Conservation (phyloP, 2,888 invertebrate species). For the Axea sp. region DNA sequence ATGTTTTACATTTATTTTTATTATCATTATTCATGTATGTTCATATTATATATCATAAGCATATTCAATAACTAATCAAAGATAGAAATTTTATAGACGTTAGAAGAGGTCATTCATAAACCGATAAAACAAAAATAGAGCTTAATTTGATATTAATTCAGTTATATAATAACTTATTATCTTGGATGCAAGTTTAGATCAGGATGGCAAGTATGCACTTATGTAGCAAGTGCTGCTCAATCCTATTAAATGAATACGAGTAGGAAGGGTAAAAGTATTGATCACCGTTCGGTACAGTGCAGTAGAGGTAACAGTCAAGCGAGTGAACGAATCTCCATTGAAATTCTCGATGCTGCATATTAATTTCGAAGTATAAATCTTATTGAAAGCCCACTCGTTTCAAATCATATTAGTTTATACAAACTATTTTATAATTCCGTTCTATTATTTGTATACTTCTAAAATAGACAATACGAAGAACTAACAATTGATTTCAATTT, state of each 20-base stretch:
- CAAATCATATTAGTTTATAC: slow-evolving; percentile 15
- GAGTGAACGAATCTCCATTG: slow-evolving; percentile 59
- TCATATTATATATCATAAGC: too few species aligned
- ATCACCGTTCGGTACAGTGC: slow-evolving; percentile 56
- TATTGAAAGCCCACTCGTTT: slow-evolving; percentile 21
- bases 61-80: too few species aligned
- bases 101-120: too few species aligned
- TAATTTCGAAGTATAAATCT: slow-evolving; percentile 59
- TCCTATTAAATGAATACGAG: slow-evolving; percentile 54
- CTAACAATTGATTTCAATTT: slow-evolving; percentile 2
- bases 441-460: slow-evolving; percentile 6
- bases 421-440: slow-evolving; percentile 17
- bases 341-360: slow-evolving; percentile 62
- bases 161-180: slow-evolving; percentile 36
- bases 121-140: too few species aligned
- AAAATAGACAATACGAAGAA: slow-evolving; percentile 1
- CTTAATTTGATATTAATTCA: too few species aligned
- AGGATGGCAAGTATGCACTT: slow-evolving; percentile 49
- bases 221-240: slow-evolving; percentile 56
- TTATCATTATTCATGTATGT: too few species aligned
- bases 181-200: slow-evolving; percentile 21
- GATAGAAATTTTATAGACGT: too few species aligned
- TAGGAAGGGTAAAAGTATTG: slow-evolving; percentile 62
- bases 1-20: too few species aligned
- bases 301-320: slow-evolving; percentile 43